Conservation (phyloP, 2,888 invertebrate species). For the Cheilosia variabilis region DNA sequence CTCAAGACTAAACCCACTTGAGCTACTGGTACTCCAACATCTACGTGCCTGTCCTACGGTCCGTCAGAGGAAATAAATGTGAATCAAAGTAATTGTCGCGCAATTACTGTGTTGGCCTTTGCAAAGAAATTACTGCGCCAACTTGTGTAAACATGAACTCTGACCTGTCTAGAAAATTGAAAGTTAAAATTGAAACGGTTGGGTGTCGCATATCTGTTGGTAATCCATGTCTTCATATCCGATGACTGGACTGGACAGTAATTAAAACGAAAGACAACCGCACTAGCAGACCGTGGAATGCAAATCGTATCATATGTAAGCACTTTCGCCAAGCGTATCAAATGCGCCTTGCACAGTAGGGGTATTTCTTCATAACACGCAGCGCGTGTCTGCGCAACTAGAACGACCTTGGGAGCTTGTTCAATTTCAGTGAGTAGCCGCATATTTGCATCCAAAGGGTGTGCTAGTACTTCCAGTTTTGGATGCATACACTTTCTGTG, state of each 20-base stretch:
- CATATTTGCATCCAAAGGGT: not conserved
- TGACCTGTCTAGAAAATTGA: conserved; percentile 4
- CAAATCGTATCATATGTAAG: not conserved
- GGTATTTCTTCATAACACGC: not conserved
- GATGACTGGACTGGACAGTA: not conserved
- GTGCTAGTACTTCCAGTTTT: not conserved
- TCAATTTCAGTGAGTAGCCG: too few relatives aligned
- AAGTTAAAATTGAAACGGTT: not conserved
- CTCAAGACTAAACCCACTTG: not conserved
- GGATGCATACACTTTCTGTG: conserved; percentile 14
- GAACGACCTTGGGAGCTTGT: conserved; percentile 9
- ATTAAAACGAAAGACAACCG: not conserved
- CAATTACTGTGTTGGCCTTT: conserved; percentile 55
- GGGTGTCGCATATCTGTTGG: not conserved
- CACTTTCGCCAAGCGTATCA: not conserved
- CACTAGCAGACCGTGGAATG: not conserved
- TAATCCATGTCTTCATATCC: not conserved
- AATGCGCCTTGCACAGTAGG: not conserved
- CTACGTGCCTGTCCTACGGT: conserved; percentile 13
- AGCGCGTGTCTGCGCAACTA: not conserved
- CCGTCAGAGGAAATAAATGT: conserved; percentile 12
- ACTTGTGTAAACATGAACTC: conserved; percentile 23
- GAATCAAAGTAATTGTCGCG: conserved; percentile 56
- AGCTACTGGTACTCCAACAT: conserved; percentile 12
- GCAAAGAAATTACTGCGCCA: too few relatives aligned